Base-by-base conservation (phyloP, 2,797 vertebrate species). In the Tragelaphus eurycerus region DNA sequence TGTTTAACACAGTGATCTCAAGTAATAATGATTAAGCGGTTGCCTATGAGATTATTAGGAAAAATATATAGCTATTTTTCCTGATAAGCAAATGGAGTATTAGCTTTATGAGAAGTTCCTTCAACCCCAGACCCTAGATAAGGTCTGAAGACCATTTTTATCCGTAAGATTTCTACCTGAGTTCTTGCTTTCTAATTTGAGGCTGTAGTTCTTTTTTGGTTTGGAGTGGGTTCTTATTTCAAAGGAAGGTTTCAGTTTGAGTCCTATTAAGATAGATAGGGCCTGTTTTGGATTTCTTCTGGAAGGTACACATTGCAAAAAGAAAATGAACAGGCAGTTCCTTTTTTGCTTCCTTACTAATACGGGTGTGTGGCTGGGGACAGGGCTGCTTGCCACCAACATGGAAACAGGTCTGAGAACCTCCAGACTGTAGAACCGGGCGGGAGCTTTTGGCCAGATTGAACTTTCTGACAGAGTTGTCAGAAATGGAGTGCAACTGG, bases 251-350 rank as follows among this genome's bases (percentile, higher is more conserved):
- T 97, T 97, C 48, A 50, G 50, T 64, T 84, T 85, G 93, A 11
- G 4, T 88, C 55, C n/a, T 59, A 0, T 17, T 23, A 12, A 97
- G 76, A 59, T 43, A 46, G 7, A 31, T 46, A 34, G 50, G 59
- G 74, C 89, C n/a, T 87, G 1, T 93, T 86, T 48, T 95, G 52
- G 93, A 86, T 95, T 95, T 93, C 59, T 96, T 95, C 93, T 57
- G 55, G 92, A 81, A 76, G 54, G 64, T 90, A 29, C 17, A 16
- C 91, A 38, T n/a, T 90, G 96, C 95, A 96, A 74, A 95, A 89
- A 94, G 91, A 89, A 93, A 92, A 52, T 57, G 31, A 83, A 55
- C 17, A 62, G 96, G 78, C 46, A 83, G 82, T 96, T 97, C 94
- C 82, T 79, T 85, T 86, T 97, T 94, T 95, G 55, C 60, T 67